A percentile compares a stretch with the other conserved stretches of the same genome.
Evolutionary conservation across 2,888 invertebrate species (phyloP).

Genomic region (Sussaba pulchella): DNA sequence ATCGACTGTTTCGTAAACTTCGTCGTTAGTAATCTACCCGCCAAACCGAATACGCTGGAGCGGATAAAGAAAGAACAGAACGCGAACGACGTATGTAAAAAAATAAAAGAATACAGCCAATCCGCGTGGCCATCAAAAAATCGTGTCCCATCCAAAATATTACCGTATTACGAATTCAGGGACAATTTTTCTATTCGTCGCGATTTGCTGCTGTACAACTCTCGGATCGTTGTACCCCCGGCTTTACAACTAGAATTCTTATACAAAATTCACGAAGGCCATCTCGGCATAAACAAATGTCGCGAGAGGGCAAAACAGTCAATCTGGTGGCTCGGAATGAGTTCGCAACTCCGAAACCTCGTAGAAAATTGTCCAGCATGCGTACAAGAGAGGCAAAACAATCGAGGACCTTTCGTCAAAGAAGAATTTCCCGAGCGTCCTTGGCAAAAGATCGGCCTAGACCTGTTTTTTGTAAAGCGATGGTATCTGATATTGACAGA

Average conservation of each 20-base stretch:
- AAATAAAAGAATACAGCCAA: no score
- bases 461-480: conserved; percentile 64
- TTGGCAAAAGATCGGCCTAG: conserved; percentile 69
- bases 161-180: no score
- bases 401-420: conserved; percentile 58
- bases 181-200: no score
- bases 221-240: conserved; percentile 69
- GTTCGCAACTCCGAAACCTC: conserved; percentile 57
- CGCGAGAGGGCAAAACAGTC: conserved; percentile 66
- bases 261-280: conserved; percentile 69
- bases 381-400: conserved; percentile 51
- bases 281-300: conserved; percentile 72
- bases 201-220: conserved; percentile 66
- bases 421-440: conserved; percentile 67
- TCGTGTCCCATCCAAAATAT: no score
- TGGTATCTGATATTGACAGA: conserved; percentile 70
- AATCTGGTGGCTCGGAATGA: conserved; percentile 71
- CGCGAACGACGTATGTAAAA: no score
- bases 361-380: conserved; percentile 63
- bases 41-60: no score
- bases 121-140: no score
- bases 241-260: conserved; percentile 64
- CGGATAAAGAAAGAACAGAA: no score
- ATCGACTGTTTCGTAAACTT: no score
- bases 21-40: no score